Evolutionary conservation across 2,113 vertebrate species (phyloP).

Genomic region (Nothobranchius furzeri): DNA sequence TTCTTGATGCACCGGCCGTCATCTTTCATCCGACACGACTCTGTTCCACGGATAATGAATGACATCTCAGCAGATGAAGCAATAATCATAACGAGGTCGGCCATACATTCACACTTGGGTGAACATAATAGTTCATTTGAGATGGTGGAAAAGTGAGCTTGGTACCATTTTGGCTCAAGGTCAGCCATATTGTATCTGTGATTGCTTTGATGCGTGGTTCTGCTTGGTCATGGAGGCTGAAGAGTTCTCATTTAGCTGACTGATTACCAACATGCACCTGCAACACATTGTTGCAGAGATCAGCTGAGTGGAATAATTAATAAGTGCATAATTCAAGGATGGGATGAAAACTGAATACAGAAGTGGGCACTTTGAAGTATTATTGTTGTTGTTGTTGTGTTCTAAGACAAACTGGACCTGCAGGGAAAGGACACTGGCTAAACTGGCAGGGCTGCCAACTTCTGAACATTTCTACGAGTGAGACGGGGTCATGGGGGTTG

Average conservation of each 20-base stretch:
- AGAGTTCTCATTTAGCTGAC: slow-evolving; percentile 25
- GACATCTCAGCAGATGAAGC: slow-evolving; percentile 35
- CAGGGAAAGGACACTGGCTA: slow-evolving; percentile 7
- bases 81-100: slow-evolving; percentile 55
- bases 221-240: slow-evolving; percentile 1
- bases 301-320: slow-evolving; percentile 58
- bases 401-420: slow-evolving; percentile 7
- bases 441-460: too few relatives aligned
- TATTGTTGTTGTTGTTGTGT: slow-evolving; percentile 52
- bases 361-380: slow-evolving; percentile 39
- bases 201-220: slow-evolving; percentile 25
- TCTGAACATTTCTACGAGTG: too few relatives aligned
- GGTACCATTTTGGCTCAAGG: slow-evolving; percentile 51
- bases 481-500: too few relatives aligned
- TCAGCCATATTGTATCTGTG: slow-evolving; percentile 17
- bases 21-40: slow-evolving; percentile 44
- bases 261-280: slow-evolving; percentile 19
- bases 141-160: slow-evolving; percentile 1
- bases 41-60: slow-evolving; percentile 9
- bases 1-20: slow-evolving; percentile 3
- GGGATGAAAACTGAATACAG: slow-evolving; percentile 27
- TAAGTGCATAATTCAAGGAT: slow-evolving; percentile 33
- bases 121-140: slow-evolving; percentile 36
- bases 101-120: slow-evolving; percentile 41
- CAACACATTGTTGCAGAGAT: slow-evolving; percentile 33